phyloP scores from a whole-genome alignment of 92 coral and sea anemone species.

The Micromussa lordhowensis region DNA sequence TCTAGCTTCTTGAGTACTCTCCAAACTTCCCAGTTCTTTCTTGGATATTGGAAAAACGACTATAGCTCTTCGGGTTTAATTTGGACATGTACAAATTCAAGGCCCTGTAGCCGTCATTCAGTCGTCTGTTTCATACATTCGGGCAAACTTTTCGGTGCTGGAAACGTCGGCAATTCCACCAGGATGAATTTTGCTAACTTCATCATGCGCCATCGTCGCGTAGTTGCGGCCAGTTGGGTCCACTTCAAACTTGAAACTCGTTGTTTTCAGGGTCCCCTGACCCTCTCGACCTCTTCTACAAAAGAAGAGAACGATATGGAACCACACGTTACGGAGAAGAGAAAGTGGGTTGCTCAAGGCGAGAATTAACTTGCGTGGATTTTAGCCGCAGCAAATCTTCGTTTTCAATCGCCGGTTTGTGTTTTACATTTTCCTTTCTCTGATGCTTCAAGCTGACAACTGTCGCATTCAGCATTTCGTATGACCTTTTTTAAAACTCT shows the following conservation, averaged over 20 bases:
- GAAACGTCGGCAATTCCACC: too few species aligned
- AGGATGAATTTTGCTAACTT: conserved; percentile 53
- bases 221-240: conserved; percentile 43
- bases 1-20: too few species aligned
- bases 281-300: conserved; percentile 73
- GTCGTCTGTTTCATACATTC: conserved; percentile 34
- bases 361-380: too few species aligned
- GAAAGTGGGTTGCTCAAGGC: conserved; percentile 26
- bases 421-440: too few species aligned
- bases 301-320: conserved; percentile 55
- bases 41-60: too few species aligned
- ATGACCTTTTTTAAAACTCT: too few species aligned
- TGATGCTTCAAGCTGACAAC: too few species aligned
- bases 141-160: conserved; percentile 3
- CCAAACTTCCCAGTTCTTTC: background rate
- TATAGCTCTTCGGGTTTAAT: too few species aligned
- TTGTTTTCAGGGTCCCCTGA: conserved; percentile 29
- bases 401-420: too few species aligned
- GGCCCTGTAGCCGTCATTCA: conserved; percentile 56
- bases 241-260: conserved; percentile 53
- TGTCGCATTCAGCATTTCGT: too few species aligned
- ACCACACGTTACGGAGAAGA: conserved; percentile 65
- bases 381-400: conserved; percentile 46
- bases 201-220: conserved; percentile 57
- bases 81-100: too few species aligned